Conservation (phyloP, 2,797 vertebrate genomes). For the Crax fasciolata region DNA sequence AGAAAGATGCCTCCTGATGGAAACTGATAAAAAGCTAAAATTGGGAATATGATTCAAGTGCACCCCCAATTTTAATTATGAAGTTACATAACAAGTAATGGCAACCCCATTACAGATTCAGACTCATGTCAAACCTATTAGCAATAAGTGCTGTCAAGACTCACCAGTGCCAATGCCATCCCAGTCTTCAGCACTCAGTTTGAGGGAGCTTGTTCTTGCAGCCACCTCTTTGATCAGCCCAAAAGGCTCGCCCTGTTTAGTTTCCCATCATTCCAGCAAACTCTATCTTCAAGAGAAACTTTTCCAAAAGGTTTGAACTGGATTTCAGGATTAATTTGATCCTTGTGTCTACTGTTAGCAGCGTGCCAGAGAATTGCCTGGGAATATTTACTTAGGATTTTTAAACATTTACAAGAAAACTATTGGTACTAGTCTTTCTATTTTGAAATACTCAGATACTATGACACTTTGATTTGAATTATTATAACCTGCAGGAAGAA, state of each 20-base stretch:
- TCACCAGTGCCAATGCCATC: not conserved
- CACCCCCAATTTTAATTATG: conserved; percentile 24
- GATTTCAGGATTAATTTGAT: not conserved
- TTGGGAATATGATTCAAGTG: not conserved
- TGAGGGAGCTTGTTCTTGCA: not conserved
- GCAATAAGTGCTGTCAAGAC: not conserved
- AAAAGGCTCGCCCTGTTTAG: not conserved
- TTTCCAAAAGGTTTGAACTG: not conserved
- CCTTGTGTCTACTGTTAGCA: not conserved
- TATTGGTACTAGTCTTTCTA: not conserved
- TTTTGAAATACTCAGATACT: not conserved
- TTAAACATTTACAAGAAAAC: not conserved
- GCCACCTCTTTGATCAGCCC: not conserved
- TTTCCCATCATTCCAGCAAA: not conserved
- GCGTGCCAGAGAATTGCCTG: not conserved
- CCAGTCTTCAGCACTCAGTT: not conserved
- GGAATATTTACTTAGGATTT: not conserved
- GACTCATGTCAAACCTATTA: not conserved
- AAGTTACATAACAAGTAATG: not conserved
- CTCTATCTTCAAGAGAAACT: not conserved
- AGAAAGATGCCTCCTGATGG: conserved; percentile 20
- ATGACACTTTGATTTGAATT: not conserved
- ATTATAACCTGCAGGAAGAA: not conserved
- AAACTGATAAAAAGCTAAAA: conserved; percentile 22
- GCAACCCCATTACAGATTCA: not conserved